These are phyloP conservation scores for Lipophrys pholis DNA, from an alignment of 2,113 vertebrate genomes.

Conservation along the genomic window DNA sequence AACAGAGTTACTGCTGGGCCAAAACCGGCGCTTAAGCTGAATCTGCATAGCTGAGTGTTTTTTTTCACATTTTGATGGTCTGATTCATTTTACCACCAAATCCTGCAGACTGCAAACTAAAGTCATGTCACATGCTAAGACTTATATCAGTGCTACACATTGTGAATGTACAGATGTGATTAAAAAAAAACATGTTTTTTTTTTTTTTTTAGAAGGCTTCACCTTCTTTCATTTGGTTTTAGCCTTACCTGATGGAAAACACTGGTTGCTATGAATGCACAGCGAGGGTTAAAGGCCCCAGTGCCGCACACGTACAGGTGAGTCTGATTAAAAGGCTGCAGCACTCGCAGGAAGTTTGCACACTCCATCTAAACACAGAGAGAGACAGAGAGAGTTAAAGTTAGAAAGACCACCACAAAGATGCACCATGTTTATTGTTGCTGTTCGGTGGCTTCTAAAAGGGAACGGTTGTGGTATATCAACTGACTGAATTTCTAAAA, in stretches of 20 bases:
- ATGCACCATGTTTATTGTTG: neutral
- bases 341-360: constrained; percentile 85
- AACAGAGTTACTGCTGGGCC: no score
- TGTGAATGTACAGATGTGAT: neutral
- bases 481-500: neutral
- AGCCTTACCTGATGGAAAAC: constrained; percentile 79
- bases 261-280: constrained; percentile 79
- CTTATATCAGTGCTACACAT: neutral
- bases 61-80: no score
- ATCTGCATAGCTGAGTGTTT: no score
- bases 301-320: constrained; percentile 86
- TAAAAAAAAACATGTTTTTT: neutral
- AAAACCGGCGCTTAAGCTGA: no score
- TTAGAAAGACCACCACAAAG: no score
- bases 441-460: neutral
- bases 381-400: neutral
- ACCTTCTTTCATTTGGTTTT: neutral
- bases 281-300: constrained; percentile 86
- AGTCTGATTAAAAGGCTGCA: constrained; percentile 85
- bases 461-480: neutral
- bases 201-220: no score
- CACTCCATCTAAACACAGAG: constrained; percentile 78
- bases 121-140: no score
- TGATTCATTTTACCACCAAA: no score
- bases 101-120: no score